Conservation (phyloP, 2,797 vertebrate species). For the Meda fulgida region DNA sequence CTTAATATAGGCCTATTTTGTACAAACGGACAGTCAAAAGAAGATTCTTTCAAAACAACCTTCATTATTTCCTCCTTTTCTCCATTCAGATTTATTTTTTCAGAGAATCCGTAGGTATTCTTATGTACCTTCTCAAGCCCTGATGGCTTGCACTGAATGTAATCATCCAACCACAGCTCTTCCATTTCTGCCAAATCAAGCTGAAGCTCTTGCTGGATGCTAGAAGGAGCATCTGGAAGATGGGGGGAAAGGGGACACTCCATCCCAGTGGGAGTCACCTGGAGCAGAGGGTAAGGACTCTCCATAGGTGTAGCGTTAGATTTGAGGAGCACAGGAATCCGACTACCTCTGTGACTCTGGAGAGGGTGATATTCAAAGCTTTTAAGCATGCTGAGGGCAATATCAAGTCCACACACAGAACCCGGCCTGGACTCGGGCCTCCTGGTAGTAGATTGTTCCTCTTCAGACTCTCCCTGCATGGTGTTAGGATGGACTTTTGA, state of each 20-base stretch:
- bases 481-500: slow-evolving; percentile 42
- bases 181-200: slow-evolving; percentile 84
- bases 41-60: background rate
- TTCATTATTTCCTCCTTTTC: background rate
- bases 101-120: background rate
- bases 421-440: slow-evolving; percentile 64
- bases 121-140: slow-evolving; percentile 82
- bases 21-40: background rate
- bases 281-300: slow-evolving; percentile 40
- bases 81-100: background rate
- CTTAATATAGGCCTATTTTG: background rate
- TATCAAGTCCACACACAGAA: slow-evolving; percentile 78
- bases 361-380: slow-evolving; percentile 85
- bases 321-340: slow-evolving; percentile 84
- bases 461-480: slow-evolving; percentile 70
- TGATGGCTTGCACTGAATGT: slow-evolving; percentile 83
- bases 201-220: slow-evolving; percentile 74
- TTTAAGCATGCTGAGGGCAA: slow-evolving; percentile 80
- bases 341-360: slow-evolving; percentile 84
- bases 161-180: slow-evolving; percentile 90
- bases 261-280: slow-evolving; percentile 56
- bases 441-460: slow-evolving; percentile 65
- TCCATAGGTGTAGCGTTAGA: slow-evolving; percentile 59
- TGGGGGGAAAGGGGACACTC: slow-evolving; percentile 69
- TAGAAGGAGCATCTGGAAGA: slow-evolving; percentile 70